Percentiles rank a stretch among this genome's conserved stretches.
These are phyloP conservation scores for Acheta domesticus DNA, from an alignment of 2,888 invertebrate genomes.

Conservation along the genomic window DNA sequence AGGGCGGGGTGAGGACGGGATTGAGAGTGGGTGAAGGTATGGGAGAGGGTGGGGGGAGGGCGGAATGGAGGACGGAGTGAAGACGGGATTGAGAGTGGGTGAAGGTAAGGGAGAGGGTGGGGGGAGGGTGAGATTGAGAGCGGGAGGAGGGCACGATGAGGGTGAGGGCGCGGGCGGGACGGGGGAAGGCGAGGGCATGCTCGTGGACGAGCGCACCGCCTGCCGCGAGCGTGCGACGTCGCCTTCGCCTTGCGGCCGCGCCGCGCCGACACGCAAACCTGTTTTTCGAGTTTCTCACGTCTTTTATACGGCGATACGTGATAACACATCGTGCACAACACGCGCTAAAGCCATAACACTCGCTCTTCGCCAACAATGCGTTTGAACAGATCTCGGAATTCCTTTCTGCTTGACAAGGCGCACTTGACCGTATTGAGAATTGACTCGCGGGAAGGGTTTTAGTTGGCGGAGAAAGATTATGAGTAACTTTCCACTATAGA, in stretches of 20 bases:
- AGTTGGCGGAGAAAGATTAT: not conserved
- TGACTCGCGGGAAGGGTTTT: not conserved
- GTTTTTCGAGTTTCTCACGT: not conserved
- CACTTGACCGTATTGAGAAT: not conserved
- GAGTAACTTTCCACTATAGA: not conserved
- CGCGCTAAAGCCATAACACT: conserved; percentile 7
- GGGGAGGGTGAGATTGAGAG: no score
- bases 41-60: no score
- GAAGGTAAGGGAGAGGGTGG: no score
- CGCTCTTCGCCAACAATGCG: not conserved
- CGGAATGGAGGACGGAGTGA: no score
- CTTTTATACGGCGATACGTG: not conserved
- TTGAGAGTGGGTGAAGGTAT: no score
- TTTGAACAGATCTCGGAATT: not conserved
- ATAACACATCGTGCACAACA: conserved; percentile 18
- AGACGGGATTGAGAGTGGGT: no score
- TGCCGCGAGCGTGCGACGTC: not conserved
- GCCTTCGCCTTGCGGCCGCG: not conserved
- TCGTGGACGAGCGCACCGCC: no score
- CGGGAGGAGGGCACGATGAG: no score
- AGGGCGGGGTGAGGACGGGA: no score
- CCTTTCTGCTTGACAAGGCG: not conserved
- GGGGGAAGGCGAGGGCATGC: no score
- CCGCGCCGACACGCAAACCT: not conserved
- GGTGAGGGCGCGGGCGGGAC: no score